Evolutionary conservation across 2,797 vertebrate genomes (phyloP).

Genomic region (Darevskia nairensis): DNA sequence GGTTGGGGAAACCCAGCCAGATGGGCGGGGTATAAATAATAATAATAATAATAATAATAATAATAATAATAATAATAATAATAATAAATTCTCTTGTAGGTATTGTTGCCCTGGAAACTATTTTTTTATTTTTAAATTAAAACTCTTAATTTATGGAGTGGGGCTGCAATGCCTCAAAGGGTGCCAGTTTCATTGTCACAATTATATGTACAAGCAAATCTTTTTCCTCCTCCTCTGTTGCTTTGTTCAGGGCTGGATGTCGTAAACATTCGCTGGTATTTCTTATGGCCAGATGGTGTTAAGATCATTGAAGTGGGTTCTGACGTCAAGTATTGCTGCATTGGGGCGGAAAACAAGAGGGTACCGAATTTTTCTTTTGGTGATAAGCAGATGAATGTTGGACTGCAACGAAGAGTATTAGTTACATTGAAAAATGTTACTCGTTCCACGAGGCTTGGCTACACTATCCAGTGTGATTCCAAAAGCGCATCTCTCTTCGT

Average conservation of each 20-base stretch:
- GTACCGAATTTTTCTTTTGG: constrained; percentile 12
- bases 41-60: too few relatives aligned
- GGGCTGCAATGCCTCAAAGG: too few relatives aligned
- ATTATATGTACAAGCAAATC: too few relatives aligned
- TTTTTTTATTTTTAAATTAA: too few relatives aligned
- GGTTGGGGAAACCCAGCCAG: too few relatives aligned
- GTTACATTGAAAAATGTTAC: constrained; percentile 56
- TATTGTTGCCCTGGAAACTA: too few relatives aligned
- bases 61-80: too few relatives aligned
- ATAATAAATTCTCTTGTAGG: too few relatives aligned
- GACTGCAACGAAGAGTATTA: not conserved
- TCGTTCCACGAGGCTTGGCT: not conserved
- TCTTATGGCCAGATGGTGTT: constrained; percentile 67
- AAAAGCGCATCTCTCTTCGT: constrained; percentile 51
- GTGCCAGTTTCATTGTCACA: too few relatives aligned
- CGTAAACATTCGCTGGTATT: not conserved
- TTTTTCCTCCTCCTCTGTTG: not conserved
- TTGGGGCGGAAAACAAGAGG: constrained; percentile 49
- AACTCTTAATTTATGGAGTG: too few relatives aligned
- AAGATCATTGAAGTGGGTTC: constrained; percentile 73
- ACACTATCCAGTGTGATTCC: constrained; percentile 42
- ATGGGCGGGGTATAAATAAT: too few relatives aligned
- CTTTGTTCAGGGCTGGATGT: constrained; percentile 63
- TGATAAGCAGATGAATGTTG: accelerated
- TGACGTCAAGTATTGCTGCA: constrained; percentile 72